Evolutionary conservation across 1,140 invertebrate genomes (phyloP), one percentile per base, ranked within the genome.

Genomic region (Stenopsyche tienmushanensis): DNA sequence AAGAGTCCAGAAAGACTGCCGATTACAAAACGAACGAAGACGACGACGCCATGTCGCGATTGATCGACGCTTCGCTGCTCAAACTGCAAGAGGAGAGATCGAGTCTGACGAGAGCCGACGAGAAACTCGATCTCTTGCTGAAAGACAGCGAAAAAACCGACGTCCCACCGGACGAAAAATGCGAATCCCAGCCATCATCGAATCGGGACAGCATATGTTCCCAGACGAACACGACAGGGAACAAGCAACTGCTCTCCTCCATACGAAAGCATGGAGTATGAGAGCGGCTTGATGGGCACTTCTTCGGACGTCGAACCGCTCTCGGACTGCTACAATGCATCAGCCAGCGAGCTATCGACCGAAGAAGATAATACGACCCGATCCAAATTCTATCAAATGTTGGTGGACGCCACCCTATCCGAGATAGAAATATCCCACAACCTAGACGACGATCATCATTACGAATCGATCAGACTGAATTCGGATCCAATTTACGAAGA

Each of bases 401-500:
- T 88, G 58, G 85, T 86, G 3, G 86, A 88, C 71, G 83, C 84
- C 17, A 84, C 84, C 1, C 72, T 86, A 60, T 83, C 82, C 49
- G 83, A 85, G 67, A 83, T 86, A 20, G 86, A 86, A 76, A 83
- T 84, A 15, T 77, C 81, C 1, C 82, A 83, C 44, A 83, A 79
- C 49, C 76, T 78, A 8, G 83, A 85, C 70, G 83, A 85, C 59
- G 85, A 87, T 69, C 86, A 92, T 79, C 86, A 89, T 59, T 92
- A 92, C 67, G 91, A 92, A 73, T 85, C 89, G 17, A 91, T 92
- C 23, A 82, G 88, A 42, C 71, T 82, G n/a, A 84, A 84, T 69
- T 80, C 75, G n/a, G 91, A 94, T 78, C 91, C 91, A 1, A 94
- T 94, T 73, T 94, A 94, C 74, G 92, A 94, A 78, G 92, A 94